Evolutionary conservation across 2,797 vertebrate genomes (phyloP).

Genomic region (Myiothlypis chrysogaster): DNA sequence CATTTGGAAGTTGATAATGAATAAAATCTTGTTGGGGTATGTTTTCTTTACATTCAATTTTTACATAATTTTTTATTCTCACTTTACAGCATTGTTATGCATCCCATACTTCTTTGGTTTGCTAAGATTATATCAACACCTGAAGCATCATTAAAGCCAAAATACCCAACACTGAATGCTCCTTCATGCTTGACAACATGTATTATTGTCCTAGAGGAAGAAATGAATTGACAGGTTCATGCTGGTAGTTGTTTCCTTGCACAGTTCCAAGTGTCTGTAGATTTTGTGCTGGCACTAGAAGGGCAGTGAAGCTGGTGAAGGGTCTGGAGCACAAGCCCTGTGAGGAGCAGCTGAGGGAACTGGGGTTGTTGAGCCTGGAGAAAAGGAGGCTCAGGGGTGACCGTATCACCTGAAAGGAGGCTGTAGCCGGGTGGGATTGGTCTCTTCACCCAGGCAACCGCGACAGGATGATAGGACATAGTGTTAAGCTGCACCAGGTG

Average conservation of each 20-base stretch:
- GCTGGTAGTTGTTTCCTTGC: not conserved
- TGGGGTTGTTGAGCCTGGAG: not conserved
- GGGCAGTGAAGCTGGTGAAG: not conserved
- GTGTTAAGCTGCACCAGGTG: not conserved
- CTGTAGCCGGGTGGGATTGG: accelerated
- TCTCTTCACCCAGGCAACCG: not conserved
- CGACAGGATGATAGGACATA: not conserved
- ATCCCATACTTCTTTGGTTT: not conserved
- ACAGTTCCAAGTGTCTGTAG: not conserved
- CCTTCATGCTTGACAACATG: not conserved
- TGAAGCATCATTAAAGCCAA: not conserved
- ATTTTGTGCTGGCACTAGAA: not conserved
- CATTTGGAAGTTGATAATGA: not conserved
- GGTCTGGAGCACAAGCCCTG: not conserved
- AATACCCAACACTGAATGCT: not conserved
- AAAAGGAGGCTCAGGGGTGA: not conserved
- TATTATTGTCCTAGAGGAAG: not conserved
- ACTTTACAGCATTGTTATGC: not conserved
- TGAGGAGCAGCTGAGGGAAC: not conserved
- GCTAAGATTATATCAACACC: not conserved
- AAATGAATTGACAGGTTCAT: not conserved
- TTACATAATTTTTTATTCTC: not conserved
- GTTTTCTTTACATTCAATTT: not conserved
- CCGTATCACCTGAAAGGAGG: not conserved
- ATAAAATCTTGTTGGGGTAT: not conserved